Evolutionary conservation across 2,113 vertebrate species (phyloP), one percentile per base, ranked within the genome.

Genomic region (Forbesichthys agassizii): DNA sequence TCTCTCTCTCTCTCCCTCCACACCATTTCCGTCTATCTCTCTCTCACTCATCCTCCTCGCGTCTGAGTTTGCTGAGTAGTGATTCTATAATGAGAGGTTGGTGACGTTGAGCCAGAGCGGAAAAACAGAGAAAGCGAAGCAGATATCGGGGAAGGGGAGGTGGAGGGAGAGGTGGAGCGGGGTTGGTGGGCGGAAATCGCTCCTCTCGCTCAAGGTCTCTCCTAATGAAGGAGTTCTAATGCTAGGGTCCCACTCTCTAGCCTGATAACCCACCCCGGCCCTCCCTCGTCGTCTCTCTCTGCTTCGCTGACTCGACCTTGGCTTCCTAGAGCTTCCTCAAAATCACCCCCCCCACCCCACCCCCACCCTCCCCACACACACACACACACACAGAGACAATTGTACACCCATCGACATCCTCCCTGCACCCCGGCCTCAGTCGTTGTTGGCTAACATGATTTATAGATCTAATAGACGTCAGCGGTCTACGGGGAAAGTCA

Each of bases 171-270:
- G 20, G 48, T 55, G 54, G 46, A 52, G 61, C 27, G 64, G 20
- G 10, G 57, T 33, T 51, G 62, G 64, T 58, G 73, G 73, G 69
- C 55, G 61, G 47, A 71, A 64, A 46, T 66, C 74, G 69, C 72
- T 63, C 82, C 84, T 86, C 74, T 81, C 64, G 62, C 81, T 85
- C 88, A 89, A 90, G 90, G 88, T 89, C 90, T 88, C 84, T 83
- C 61, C 74, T 88, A 89, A 86, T 89, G 88, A 91, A 88, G 48
- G 20, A 87, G 89, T 91, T 86, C 88, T 89, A 79, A 88, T 89
- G 84, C 88, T 75, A 66, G 79, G 76, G 74, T 83, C 74, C 77
- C 70, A 56, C 70, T 74, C 74, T 20, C 54, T 56, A 6, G 69
- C 62, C 57, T 18, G 12, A 48, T 27, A 62, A 10, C 16, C 14